Percentiles rank a stretch among this genome's conserved stretches.
Evolutionary conservation across 2,797 vertebrate species (phyloP).

Genomic region (Dermochelys coriacea): DNA sequence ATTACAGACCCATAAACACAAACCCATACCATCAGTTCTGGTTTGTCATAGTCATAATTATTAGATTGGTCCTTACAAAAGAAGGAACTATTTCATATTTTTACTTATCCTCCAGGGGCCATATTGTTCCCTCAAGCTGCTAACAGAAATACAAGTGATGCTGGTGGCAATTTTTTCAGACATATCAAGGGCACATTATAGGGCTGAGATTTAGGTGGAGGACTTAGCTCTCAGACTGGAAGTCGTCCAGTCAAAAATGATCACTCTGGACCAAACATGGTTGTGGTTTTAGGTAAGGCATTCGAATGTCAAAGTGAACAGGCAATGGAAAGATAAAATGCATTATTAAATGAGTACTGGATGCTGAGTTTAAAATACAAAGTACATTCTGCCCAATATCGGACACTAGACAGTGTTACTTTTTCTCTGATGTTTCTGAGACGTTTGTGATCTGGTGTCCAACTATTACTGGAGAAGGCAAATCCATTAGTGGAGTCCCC

Average conservation of each 20-base stretch:
- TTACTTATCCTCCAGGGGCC: rapidly evolving
- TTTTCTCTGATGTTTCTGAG: background rate
- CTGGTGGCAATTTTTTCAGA: background rate
- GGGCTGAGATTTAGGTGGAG: background rate
- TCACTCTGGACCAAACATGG: background rate
- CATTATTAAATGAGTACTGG: background rate
- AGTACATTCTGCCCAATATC: background rate
- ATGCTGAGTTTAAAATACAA: background rate
- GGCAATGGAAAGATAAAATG: background rate
- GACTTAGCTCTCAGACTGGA: background rate
- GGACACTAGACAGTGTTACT: background rate
- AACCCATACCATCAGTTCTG: background rate
- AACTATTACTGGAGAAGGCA: background rate
- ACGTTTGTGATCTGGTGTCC: background rate
- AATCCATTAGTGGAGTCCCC: background rate
- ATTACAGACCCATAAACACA: background rate
- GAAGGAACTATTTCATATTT: background rate
- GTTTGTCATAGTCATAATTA: background rate
- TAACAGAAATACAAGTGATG: background rate
- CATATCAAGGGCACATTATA: background rate
- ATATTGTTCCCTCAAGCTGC: background rate
- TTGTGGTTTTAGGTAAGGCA: background rate
- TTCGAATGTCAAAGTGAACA: background rate
- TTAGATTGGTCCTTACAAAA: background rate
- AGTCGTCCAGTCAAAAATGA: background rate